phyloP scores from a whole-genome alignment of 1,140 invertebrate species.

The Aphidius ervi region DNA sequence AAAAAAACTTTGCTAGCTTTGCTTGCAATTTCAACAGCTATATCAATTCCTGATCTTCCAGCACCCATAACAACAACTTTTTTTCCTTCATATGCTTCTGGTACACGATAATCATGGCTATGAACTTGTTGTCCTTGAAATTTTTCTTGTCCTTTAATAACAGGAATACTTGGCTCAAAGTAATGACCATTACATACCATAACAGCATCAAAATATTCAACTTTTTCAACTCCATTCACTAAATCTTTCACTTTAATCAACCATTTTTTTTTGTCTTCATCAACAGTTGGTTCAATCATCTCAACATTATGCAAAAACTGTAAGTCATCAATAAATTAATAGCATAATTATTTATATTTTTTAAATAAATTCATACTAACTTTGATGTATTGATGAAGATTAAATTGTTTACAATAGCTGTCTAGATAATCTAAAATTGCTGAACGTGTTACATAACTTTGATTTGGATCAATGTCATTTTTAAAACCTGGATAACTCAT shows the following conservation, averaged over 20 bases:
- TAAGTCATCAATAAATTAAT: conserved; percentile 7
- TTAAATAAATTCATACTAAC: conserved; percentile 1
- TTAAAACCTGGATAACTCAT: conserved; percentile 76
- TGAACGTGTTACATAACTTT: conserved; percentile 75
- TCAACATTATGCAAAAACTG: conserved; percentile 66
- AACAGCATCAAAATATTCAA: conserved; percentile 56
- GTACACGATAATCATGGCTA: conserved; percentile 64
- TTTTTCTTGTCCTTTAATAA: conserved; percentile 54
- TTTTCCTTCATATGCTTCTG: conserved; percentile 55
- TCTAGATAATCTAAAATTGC: conserved; percentile 80
- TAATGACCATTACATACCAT: conserved; percentile 69
- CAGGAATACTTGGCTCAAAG: conserved; percentile 59
- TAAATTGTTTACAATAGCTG: conserved; percentile 70
- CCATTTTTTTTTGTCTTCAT: conserved; percentile 44
- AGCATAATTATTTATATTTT: too few species aligned
- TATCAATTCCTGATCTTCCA: conserved; percentile 66
- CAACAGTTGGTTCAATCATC: conserved; percentile 51
- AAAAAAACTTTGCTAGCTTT: conserved; percentile 51
- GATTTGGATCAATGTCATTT: conserved; percentile 58
- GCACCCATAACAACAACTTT: conserved; percentile 65
- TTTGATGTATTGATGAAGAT: conserved; percentile 64
- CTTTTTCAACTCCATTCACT: conserved; percentile 34
- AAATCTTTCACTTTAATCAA: conserved; percentile 46
- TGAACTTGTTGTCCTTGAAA: conserved; percentile 63
- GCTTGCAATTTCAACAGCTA: conserved; percentile 57